Evolutionary conservation across 2,113 vertebrate species (phyloP), one percentile per base, ranked within the genome.

Genomic region (Tragelaphus scriptus): DNA sequence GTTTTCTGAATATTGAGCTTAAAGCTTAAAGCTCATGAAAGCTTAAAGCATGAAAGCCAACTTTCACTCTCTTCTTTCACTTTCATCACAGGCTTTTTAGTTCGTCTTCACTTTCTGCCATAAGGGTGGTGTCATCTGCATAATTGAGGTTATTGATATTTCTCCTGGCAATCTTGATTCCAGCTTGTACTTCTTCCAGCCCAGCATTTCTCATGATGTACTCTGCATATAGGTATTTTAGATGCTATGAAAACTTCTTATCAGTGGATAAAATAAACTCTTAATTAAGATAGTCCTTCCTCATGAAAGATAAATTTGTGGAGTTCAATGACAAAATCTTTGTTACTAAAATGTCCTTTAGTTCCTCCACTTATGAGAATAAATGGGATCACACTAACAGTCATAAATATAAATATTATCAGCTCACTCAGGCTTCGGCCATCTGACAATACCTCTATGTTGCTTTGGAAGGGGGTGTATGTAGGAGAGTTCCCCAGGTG

Each of bases 271-370:
- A 90, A 71, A 53, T 79, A 36, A 58, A 65, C 19, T 87, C 90
- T 91, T 97, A 91, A 95, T 98, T 96, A 97, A 97, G 90, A 75
- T 90, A 95, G 32, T 36, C 40, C 85, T 91, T 85, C 47, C 53
- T 59, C 16, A 10, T 68, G 93, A 94, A 94, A 97, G 71, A 89
- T 63, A 94, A 87, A 89, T 95, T 68, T 79, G 85, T 36, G n/a
- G 25, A 77, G 51, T 71, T 92, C 71, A 93, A 51, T 97, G 95
- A 94, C 90, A 95, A 93, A 95, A 86, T 96, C 77, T 96, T 91
- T 84, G 79, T 87, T 88, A 86, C 88, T 98, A 96, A 96, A 32
- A 96, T 97, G 71, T 96, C 89, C 36, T 51, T 40, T 11, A 2
- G 9, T 85, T 47, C 91, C 71, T 96, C 63, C 25, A 40, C 44